Evolutionary conservation across 2,797 vertebrate genomes (phyloP).

Genomic region (Cryptoblepharus egeriae): DNA sequence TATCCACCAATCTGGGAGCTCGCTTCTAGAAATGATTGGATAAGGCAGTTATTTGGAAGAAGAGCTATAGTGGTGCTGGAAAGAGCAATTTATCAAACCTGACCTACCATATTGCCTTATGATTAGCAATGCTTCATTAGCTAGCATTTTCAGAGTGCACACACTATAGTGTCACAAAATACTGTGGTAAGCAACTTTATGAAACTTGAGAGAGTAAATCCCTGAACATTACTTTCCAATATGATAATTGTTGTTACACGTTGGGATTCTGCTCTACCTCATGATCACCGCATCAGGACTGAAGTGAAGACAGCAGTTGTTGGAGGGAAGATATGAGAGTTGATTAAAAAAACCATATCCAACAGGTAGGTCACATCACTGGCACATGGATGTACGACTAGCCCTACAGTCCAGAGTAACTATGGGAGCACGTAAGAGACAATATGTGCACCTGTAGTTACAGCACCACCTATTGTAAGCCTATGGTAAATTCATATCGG

Average conservation of each 20-base stretch:
- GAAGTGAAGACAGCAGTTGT: neutral
- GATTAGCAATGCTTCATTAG: conserved; percentile 31
- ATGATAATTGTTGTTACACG: neutral
- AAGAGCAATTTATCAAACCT: conserved; percentile 48
- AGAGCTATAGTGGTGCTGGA: conserved; percentile 38
- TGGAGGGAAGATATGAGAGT: neutral
- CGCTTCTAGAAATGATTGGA: conserved; percentile 68
- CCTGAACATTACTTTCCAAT: neutral
- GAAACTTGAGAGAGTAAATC: neutral
- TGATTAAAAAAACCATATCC: no score
- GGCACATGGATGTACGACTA: no score
- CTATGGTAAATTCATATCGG: no score
- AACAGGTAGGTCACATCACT: no score
- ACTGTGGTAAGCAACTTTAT: neutral
- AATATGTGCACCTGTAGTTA: no score
- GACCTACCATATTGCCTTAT: conserved; percentile 23
- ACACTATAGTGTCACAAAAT: neutral
- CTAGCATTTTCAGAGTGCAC: conserved; percentile 30
- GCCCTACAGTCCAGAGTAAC: no score
- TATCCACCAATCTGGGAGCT: conserved; percentile 58
- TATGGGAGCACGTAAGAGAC: no score
- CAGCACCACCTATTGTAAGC: no score
- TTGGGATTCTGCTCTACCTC: neutral
- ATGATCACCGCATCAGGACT: neutral
- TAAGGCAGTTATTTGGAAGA: conserved; percentile 56